phyloP scores from a whole-genome alignment of 2,888 invertebrate genomes.

The Hypomecis punctinalis region DNA sequence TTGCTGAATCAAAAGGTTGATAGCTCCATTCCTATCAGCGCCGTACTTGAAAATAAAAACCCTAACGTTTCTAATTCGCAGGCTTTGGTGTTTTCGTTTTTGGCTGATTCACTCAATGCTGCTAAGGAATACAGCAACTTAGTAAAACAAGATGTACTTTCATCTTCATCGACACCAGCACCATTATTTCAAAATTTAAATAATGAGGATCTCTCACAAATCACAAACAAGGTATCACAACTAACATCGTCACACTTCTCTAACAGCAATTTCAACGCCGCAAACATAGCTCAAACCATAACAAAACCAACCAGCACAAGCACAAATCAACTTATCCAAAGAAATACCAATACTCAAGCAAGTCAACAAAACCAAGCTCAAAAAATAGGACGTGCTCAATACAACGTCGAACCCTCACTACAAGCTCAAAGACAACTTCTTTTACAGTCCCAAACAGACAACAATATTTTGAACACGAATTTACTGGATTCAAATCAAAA shows the following conservation, averaged over 20 bases:
- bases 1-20: slow-evolving; percentile 51
- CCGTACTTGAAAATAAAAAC: slow-evolving; percentile 66
- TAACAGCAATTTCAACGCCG: slow-evolving; percentile 45
- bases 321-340: slow-evolving; percentile 47
- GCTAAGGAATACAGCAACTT: slow-evolving; percentile 74
- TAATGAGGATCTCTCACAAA: slow-evolving; percentile 64
- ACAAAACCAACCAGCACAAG: slow-evolving; percentile 32
- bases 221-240: slow-evolving; percentile 69
- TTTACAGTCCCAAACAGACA: slow-evolving; percentile 52
- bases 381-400: slow-evolving; percentile 51
- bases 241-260: slow-evolving; percentile 73
- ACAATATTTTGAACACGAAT: slow-evolving; percentile 41
- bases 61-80: slow-evolving; percentile 79
- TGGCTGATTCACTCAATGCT: slow-evolving; percentile 76
- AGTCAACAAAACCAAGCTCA: slow-evolving; percentile 45
- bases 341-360: slow-evolving; percentile 47
- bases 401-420: slow-evolving; percentile 48
- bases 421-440: slow-evolving; percentile 51
- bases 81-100: slow-evolving; percentile 77
- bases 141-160: slow-evolving; percentile 62
- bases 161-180: slow-evolving; percentile 54
- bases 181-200: slow-evolving; percentile 62
- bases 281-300: slow-evolving; percentile 40
- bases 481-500: slow-evolving; percentile 52
- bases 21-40: slow-evolving; percentile 71